These are phyloP conservation scores for Synergus laeviventris DNA, from an alignment of 2,888 invertebrate genomes.

Conservation along the genomic window DNA sequence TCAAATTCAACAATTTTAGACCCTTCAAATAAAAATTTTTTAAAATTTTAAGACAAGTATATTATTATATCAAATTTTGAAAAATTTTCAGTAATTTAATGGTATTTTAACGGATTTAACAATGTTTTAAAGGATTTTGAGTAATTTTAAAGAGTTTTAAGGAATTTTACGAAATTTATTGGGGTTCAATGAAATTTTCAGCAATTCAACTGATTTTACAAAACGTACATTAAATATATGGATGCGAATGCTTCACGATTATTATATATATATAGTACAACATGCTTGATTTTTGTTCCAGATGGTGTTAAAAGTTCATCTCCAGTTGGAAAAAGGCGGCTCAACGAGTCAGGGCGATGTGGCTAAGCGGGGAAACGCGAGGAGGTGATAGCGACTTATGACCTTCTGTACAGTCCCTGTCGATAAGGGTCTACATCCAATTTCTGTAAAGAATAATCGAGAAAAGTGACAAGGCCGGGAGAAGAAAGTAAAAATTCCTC, in stretches of 20 bases:
- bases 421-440: slow-evolving; percentile 55
- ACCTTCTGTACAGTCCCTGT: slow-evolving; percentile 68
- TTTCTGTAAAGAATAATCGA: neutral
- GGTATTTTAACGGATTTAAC: no score
- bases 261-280: neutral
- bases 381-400: slow-evolving; percentile 74
- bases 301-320: slow-evolving; percentile 69
- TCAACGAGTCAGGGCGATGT: slow-evolving; percentile 68
- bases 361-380: slow-evolving; percentile 72
- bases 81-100: no score
- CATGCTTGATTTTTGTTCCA: slow-evolving; percentile 56
- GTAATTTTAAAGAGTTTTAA: no score
- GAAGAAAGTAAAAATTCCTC: slow-evolving; percentile 34
- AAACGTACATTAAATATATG: no score
- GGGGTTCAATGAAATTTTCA: no score
- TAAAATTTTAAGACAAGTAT: no score
- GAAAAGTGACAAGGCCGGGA: slow-evolving; percentile 29
- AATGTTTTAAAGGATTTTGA: no score
- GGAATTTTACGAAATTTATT: no score
- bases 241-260: neutral
- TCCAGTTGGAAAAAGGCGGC: slow-evolving; percentile 60
- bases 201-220: no score
- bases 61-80: no score
- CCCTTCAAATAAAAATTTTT: no score
- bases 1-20: no score